Evolutionary conservation across 92 coral and sea anemone genomes (phyloP).

Genomic region (Paramuricea clavata): DNA sequence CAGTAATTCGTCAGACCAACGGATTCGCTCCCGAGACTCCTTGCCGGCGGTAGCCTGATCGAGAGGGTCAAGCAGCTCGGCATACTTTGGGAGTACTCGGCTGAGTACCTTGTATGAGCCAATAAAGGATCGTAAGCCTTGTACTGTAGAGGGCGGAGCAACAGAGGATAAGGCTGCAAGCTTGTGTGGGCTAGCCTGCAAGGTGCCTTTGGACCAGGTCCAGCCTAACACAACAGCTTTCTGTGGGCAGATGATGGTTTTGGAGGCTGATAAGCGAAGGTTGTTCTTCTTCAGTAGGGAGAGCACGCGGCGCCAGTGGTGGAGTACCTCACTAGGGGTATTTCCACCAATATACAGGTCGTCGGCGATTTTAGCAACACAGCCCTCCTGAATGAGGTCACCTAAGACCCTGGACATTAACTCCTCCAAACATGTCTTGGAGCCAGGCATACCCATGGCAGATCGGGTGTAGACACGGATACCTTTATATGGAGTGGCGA

Average conservation of each 20-base stretch:
- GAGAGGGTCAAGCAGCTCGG: slow-evolving; percentile 45
- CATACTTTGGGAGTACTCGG: slow-evolving; percentile 39
- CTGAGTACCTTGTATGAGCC: slow-evolving; percentile 53
- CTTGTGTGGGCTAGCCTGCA: slow-evolving; percentile 40
- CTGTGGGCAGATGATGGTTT: slow-evolving; percentile 54
- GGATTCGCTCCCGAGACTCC: slow-evolving; percentile 10
- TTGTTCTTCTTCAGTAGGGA: no score
- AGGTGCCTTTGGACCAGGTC: no score
- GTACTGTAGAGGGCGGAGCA: slow-evolving; percentile 40
- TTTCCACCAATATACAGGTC: slow-evolving; percentile 44
- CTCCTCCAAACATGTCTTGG: slow-evolving; percentile 61
- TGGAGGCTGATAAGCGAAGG: no score
- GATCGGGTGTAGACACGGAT: no score
- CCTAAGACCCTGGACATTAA: slow-evolving; percentile 16
- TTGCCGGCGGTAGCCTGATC: slow-evolving; percentile 38
- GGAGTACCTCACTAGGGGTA: slow-evolving; percentile 32
- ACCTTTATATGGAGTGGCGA: slow-evolving; percentile 48
- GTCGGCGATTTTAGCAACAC: no score
- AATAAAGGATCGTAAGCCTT: slow-evolving; percentile 55
- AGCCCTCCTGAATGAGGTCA: no score
- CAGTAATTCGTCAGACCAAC: slow-evolving; percentile 33
- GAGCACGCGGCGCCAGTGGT: slow-evolving; percentile 48
- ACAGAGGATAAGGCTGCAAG: slow-evolving; percentile 56
- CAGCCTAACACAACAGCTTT: slow-evolving; percentile 37
- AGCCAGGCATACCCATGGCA: no score